phyloP scores from a whole-genome alignment of 2,797 vertebrate genomes.

The Benthosema pterotum region DNA sequence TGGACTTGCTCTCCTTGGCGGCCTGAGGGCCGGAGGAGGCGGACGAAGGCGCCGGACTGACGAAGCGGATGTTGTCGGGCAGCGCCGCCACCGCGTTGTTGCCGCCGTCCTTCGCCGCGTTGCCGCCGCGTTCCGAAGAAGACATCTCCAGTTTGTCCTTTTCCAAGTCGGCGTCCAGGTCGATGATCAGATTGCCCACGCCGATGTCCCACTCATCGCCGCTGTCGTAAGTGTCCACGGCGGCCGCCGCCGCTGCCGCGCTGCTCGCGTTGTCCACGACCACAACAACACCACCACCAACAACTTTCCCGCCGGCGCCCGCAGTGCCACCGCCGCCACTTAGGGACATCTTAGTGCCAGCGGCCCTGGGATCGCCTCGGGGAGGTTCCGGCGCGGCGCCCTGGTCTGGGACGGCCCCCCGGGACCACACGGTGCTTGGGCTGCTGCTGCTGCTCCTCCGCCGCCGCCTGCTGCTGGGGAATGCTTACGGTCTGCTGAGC shows the following conservation, averaged over 20 bases:
- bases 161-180: conserved; percentile 99
- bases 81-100: conserved; percentile 94
- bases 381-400: conserved; percentile 82
- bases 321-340: conserved; percentile 94
- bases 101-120: conserved; percentile 88
- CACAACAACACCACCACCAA: too few relatives aligned
- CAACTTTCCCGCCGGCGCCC: conserved; percentile 99
- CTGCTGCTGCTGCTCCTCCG: too few relatives aligned
- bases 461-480: too few relatives aligned
- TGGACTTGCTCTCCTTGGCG: conserved; percentile 98
- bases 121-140: too few relatives aligned
- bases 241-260: too few relatives aligned
- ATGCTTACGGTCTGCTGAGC: conserved; percentile 82
- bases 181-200: conserved; percentile 99
- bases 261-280: conserved; percentile 91
- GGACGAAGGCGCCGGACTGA: conserved; percentile 96
- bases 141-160: conserved; percentile 99
- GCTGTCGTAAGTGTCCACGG: conserved; percentile 99
- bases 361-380: conserved; percentile 87
- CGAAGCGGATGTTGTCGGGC: conserved; percentile 98
- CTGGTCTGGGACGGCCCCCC: conserved; percentile 78
- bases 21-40: conserved; percentile 95
- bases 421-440: too few relatives aligned
- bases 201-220: conserved; percentile 99
- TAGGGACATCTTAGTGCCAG: conserved; percentile 99